A percentile compares a stretch with the other conserved stretches of the same genome.
phyloP scores from a whole-genome alignment of 2,888 invertebrate species.

The Acanthosoma haemorrhoidale region DNA sequence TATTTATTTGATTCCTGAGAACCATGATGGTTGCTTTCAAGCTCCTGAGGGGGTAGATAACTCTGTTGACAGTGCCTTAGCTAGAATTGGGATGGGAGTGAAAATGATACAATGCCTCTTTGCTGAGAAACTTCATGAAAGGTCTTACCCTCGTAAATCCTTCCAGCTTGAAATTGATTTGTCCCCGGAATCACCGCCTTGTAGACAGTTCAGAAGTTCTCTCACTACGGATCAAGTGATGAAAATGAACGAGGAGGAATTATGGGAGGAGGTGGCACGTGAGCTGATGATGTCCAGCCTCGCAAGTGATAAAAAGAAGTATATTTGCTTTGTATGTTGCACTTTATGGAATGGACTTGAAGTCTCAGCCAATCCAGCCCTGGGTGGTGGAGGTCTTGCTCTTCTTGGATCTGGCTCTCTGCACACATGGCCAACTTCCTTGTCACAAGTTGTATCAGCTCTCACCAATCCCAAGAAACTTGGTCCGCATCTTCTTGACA shows the following conservation, averaged over 20 bases:
- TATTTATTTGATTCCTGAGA: constrained; percentile 75
- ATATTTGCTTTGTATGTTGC: constrained; percentile 82
- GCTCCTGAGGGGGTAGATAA: constrained; percentile 58
- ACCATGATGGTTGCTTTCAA: constrained; percentile 74
- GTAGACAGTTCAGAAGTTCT: constrained; percentile 67
- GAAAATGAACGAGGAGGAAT: constrained; percentile 65
- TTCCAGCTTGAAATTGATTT: constrained; percentile 62
- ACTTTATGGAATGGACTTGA: constrained; percentile 67
- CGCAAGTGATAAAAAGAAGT: constrained; percentile 66
- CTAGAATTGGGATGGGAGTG: constrained; percentile 68
- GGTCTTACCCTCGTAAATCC: constrained; percentile 70
- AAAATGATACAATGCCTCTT: constrained; percentile 79
- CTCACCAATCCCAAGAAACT: constrained; percentile 60
- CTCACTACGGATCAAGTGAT: constrained; percentile 65
- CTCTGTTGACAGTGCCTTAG: constrained; percentile 65
- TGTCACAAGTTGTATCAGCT: constrained; percentile 61
- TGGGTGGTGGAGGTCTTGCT: constrained; percentile 88
- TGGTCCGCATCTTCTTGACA: constrained; percentile 76
- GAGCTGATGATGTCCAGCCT: constrained; percentile 70
- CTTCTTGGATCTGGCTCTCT: constrained; percentile 85
- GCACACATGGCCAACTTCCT: constrained; percentile 77
- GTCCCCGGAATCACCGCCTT: constrained; percentile 50
- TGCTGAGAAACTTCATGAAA: constrained; percentile 79
- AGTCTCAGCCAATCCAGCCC: constrained; percentile 68
- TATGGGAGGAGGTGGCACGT: constrained; percentile 80